Evolutionary conservation across 1,140 invertebrate species (phyloP).

Genomic region (Achroia grisella): DNA sequence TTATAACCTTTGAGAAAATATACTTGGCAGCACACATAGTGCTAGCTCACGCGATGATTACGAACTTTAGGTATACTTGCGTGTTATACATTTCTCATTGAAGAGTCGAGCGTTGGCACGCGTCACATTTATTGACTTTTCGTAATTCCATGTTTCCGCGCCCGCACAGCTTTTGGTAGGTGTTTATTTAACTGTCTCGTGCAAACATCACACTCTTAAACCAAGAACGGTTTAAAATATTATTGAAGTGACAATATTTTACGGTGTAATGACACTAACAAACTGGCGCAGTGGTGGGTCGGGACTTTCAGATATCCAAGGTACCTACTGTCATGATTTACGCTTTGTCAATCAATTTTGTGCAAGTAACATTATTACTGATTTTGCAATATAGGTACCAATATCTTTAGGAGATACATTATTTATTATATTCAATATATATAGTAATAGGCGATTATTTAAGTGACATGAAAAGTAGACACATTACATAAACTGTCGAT

Average conservation of each 20-base stretch:
- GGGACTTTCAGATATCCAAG: constrained; percentile 15
- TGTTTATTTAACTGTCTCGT: constrained; percentile 36
- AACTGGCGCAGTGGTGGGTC: constrained; percentile 38
- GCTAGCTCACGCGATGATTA: background rate
- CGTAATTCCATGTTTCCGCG: constrained; percentile 38
- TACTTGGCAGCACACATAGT: background rate
- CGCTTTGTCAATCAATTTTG: constrained; percentile 26
- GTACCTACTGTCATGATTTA: background rate
- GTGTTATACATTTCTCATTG: constrained; percentile 10
- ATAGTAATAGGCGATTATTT: constrained; percentile 16
- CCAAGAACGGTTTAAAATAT: constrained; percentile 45
- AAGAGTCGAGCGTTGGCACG: constrained; percentile 12
- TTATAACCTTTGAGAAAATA: constrained; percentile 25
- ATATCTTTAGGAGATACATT: constrained; percentile 7
- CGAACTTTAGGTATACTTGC: constrained; percentile 8
- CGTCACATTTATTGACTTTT: constrained; percentile 27
- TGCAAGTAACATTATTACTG: constrained; percentile 10
- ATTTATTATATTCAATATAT: constrained; percentile 16
- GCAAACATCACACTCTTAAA: constrained; percentile 29
- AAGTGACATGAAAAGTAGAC: background rate
- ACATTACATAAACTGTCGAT: background rate
- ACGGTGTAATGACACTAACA: constrained; percentile 40
- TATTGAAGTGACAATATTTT: constrained; percentile 53
- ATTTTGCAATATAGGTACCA: constrained; percentile 16
- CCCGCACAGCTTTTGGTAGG: constrained; percentile 28